Evolutionary conservation across 2,888 invertebrate genomes (phyloP), one percentile per base, ranked within the genome.

Genomic region (Gasteruption jaculator): DNA sequence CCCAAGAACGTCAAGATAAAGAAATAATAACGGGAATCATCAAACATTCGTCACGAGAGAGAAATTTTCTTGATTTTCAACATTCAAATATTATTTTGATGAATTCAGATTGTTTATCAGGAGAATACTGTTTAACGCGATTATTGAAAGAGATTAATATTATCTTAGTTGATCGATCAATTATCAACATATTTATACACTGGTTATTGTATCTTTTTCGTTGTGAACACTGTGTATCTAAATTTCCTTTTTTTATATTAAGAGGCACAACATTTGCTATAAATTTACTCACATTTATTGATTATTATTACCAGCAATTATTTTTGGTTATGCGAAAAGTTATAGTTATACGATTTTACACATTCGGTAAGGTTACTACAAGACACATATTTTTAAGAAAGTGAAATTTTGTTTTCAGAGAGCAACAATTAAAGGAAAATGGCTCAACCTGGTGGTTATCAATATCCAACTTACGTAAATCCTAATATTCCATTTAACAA

Each of bases 401-500:
- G 26, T 7, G 24, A 7, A 22, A 10, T 26, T n/a, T 26, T 15
- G 5, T 8, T 27, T 6, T 11, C 8, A 22, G 10, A 40, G 35
- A 36, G 34, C 27, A 52, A 37, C 48, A 45, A n/a, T n/a, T n/a
- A n/a, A n/a, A n/a, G n/a, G n/a, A n/a, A 42, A 43, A 66, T 66
- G 65, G 64, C 65, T 51, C 65, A 64, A 38, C 50, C 63, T 41
- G 55, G 53, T 32, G 59, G 61, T 42, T 60, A 66, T 48, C 62
- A 57, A 36, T 64, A 59, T 42, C 58, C 56, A 49, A 39, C 52
- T 22, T 58, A 58, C 30, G 30, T 47, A 26, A 60, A 62, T 41
- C 43, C 58, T 14, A 51, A 52, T 46, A 51, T 44, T 46, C 30
- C 51, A 8, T 44, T 58, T 27, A 54, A n/a, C n/a, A 60, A 66